Evolutionary conservation across 1,140 invertebrate species (phyloP), one percentile per base, ranked within the genome.

Genomic region (Calosoma granatense): DNA sequence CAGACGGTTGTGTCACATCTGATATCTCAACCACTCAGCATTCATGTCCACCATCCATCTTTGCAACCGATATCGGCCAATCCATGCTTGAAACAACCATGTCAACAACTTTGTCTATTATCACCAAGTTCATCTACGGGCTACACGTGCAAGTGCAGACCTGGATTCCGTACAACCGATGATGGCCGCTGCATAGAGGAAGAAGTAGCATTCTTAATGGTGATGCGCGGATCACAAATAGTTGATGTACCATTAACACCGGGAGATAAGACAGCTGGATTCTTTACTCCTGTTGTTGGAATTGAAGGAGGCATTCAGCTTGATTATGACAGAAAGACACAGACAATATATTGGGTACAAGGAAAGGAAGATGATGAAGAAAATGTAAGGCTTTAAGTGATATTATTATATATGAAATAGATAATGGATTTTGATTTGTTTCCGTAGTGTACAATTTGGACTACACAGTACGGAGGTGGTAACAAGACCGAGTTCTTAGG

Each of bases 1-100:
- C 91, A 95, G 68, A 90, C 88, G 0, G 92, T 97, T 1, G 90
- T 96, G 1, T 94, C 92, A 0, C 94, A 97, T 73, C 72, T 95
- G 23, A 94, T 97, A 53, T 93, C 90, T 1, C 93, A 97, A 73
- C 94, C 94, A 0, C 75, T 97, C 1, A 94, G 91, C 1, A 93
- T 97, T 52, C 92, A 95, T 66, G 92, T 96, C 0, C 88, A 94
- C 65, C 94, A 98, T 74, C 88, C 91, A 1, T 86, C 90, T 0
- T 72, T 97, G n/a, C 94, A 98, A 69, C 94, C 93, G 0, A 76
- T 83, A n/a, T 79, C 80, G 17, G 68, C 76, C 0, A 97, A 94
- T 71, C 92, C 93, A 0, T 98, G 95, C 69, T 74, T 71, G 47
- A 80, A 84, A 56, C 80, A 84, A 1, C 73, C 83, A 0, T 99